A percentile compares a stretch with the other conserved stretches of the same genome.
Conservation (phyloP, 2,888 invertebrate species). For the Euplexia lucipara region DNA sequence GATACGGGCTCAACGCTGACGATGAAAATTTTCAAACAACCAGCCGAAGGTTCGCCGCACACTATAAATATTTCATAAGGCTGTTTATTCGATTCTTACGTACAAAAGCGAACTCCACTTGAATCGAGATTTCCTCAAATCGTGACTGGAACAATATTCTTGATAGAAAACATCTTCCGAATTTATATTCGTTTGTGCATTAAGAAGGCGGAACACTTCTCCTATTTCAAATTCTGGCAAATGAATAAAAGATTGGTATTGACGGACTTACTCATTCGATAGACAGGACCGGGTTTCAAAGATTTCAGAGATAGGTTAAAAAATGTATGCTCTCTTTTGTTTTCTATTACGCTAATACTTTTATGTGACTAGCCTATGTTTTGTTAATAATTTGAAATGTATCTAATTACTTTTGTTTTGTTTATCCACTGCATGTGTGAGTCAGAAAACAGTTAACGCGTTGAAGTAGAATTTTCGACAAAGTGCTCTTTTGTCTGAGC, state of each 20-base stretch:
- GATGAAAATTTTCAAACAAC: constrained; percentile 36
- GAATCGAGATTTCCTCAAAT: constrained; percentile 68
- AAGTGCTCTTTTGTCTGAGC: no score
- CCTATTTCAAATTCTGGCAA: constrained; percentile 42
- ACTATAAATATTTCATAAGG: constrained; percentile 70
- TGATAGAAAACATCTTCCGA: constrained; percentile 60
- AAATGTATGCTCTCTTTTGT: no score
- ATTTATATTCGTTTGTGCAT: constrained; percentile 62
- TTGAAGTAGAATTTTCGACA: no score
- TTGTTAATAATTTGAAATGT: no score
- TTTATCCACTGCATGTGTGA: no score
- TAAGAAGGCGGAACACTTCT: constrained; percentile 41
- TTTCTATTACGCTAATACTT: no score
- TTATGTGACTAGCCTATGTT: no score
- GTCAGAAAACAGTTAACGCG: no score
- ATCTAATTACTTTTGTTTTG: no score
- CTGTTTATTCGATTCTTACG: constrained; percentile 68
- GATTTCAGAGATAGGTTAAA: no score
- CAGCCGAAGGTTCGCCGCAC: constrained; percentile 23
- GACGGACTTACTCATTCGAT: constrained; percentile 15
- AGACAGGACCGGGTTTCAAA: constrained; percentile 1
- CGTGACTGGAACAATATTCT: constrained; percentile 65
- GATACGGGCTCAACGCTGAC: constrained; percentile 10
- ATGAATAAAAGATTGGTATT: constrained; percentile 54
- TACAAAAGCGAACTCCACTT: constrained; percentile 63